phyloP scores from a whole-genome alignment of 2,113 vertebrate genomes.

The Platycercus adscitus region DNA sequence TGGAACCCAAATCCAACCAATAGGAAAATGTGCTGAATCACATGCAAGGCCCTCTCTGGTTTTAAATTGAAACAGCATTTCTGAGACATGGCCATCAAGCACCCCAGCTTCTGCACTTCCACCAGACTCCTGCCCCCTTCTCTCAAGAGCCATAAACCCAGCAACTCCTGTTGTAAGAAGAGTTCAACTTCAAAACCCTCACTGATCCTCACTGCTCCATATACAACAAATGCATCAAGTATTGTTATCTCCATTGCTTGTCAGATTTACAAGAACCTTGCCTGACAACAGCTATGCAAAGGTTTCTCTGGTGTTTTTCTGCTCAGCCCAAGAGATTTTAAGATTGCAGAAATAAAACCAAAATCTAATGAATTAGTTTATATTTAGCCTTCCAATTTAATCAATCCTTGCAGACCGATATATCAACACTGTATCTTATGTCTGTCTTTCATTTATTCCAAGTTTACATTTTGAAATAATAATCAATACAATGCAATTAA shows the following conservation, averaged over 20 bases:
- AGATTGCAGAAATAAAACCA: background rate
- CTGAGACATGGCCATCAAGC: background rate
- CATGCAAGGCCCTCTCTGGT: rapidly evolving
- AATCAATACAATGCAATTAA: background rate
- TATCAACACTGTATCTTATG: background rate
- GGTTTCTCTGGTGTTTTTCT: background rate
- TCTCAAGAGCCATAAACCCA: background rate
- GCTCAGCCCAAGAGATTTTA: background rate
- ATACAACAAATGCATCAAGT: rapidly evolving
- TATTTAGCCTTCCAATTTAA: background rate
- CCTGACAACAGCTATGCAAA: background rate
- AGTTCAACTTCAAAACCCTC: background rate
- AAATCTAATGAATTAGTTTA: background rate
- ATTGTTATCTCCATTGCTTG: background rate
- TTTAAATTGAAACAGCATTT: background rate
- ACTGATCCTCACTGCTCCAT: background rate
- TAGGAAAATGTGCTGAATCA: background rate
- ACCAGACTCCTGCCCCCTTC: background rate
- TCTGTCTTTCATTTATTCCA: background rate
- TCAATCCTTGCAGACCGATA: background rate
- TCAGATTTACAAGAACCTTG: background rate
- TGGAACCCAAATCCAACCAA: background rate
- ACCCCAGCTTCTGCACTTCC: background rate
- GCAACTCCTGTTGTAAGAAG: background rate
- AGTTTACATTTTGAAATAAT: background rate